Conservation (phyloP, 2,113 vertebrate genomes). For the Acinonyx jubatus region DNA sequence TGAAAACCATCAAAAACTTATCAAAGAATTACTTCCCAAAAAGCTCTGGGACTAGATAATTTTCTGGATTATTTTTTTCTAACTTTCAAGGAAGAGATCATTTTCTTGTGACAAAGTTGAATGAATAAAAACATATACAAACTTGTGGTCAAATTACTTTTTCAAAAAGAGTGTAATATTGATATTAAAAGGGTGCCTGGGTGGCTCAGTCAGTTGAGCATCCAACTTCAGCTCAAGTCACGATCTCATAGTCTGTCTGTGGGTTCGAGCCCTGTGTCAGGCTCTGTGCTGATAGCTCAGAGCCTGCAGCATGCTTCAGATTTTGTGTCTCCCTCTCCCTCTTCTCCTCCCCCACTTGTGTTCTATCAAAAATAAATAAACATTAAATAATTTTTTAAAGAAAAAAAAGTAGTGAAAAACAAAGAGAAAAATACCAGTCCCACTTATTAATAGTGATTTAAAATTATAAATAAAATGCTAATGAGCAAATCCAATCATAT, state of each 20-base stretch:
- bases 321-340: too few relatives aligned
- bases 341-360: too few relatives aligned
- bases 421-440: constrained; percentile 36
- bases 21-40: neutral
- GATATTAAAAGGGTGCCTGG: neutral
- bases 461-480: constrained; percentile 46
- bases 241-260: too few relatives aligned
- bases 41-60: neutral
- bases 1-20: constrained; percentile 32
- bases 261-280: too few relatives aligned
- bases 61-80: neutral
- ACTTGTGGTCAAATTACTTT: neutral
- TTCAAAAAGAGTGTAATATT: neutral
- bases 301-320: too few relatives aligned
- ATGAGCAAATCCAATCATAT: neutral
- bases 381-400: too few relatives aligned
- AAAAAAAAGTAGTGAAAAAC: neutral
- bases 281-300: too few relatives aligned
- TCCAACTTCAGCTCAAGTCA: too few relatives aligned
- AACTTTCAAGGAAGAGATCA: neutral
- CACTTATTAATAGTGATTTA: neutral
- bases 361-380: too few relatives aligned
- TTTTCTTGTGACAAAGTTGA: neutral
- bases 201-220: too few relatives aligned
- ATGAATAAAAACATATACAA: neutral